A percentile compares a stretch with the other conserved stretches of the same genome.
These are phyloP conservation scores for Elegia similella DNA, from an alignment of 2,888 invertebrate species.

Conservation along the genomic window DNA sequence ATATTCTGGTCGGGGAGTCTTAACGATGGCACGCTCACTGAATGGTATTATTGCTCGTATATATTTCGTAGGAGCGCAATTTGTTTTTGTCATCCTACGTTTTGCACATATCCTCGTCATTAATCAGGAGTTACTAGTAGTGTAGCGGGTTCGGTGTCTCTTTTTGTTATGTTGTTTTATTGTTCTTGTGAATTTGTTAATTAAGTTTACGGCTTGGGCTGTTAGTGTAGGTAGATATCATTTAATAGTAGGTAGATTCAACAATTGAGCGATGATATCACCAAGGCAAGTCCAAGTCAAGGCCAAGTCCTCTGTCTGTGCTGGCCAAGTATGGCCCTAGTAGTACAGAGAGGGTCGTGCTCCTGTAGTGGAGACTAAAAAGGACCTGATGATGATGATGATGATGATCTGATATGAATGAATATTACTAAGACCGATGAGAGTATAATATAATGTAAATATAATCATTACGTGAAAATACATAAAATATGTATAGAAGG, in stretches of 20 bases:
- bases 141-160: conserved; percentile 18
- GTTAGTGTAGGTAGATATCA: not conserved
- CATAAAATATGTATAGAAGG: too few species aligned
- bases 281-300: too few species aligned
- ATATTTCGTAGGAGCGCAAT: conserved; percentile 33
- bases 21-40: conserved; percentile 45
- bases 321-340: too few species aligned
- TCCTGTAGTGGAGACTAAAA: too few species aligned
- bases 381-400: too few species aligned
- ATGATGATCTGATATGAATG: too few species aligned
- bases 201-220: not conserved
- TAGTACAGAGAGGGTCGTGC: too few species aligned
- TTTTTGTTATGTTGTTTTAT: conserved; percentile 4
- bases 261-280: too few species aligned
- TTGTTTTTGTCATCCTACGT: conserved; percentile 31
- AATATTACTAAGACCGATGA: too few species aligned
- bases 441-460: too few species aligned
- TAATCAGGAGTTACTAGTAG: conserved; percentile 23
- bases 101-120: conserved; percentile 25
- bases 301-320: too few species aligned
- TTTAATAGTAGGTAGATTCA: not conserved
- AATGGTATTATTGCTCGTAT: conserved; percentile 50
- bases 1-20: conserved; percentile 41
- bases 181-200: not conserved
- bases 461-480: too few species aligned